Evolutionary conservation across 2,888 invertebrate genomes (phyloP).

Genomic region (Drosophila putrida): DNA sequence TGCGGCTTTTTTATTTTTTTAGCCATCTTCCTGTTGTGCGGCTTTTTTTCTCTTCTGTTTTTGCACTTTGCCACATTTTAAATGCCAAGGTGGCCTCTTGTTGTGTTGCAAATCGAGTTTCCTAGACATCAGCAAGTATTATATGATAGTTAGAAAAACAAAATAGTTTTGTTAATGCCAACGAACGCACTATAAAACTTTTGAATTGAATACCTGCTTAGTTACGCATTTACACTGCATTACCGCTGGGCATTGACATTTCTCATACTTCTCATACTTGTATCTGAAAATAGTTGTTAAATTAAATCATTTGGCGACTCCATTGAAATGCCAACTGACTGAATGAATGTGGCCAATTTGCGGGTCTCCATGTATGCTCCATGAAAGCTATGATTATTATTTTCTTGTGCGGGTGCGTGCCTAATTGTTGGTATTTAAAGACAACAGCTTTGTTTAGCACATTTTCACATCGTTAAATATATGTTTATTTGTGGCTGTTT

Average conservation of each 20-base stretch:
- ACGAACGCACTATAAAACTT: slow-evolving; percentile 39
- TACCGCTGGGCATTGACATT: slow-evolving; percentile 57
- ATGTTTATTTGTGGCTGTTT: slow-evolving; percentile 36
- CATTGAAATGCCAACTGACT: slow-evolving; percentile 69
- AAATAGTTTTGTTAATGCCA: slow-evolving; percentile 46
- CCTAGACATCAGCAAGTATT: slow-evolving; percentile 8
- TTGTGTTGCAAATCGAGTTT: slow-evolving; percentile 52
- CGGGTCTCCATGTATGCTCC: slow-evolving; percentile 20
- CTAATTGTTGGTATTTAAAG: slow-evolving; percentile 67
- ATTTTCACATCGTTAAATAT: slow-evolving; percentile 74
- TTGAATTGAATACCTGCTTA: slow-evolving; percentile 28
- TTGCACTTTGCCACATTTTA: slow-evolving; percentile 68
- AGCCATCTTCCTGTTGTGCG: slow-evolving; percentile 65
- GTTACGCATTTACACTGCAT: slow-evolving; percentile 47
- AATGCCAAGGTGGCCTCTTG: slow-evolving; percentile 72
- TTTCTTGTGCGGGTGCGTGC: slow-evolving; percentile 69
- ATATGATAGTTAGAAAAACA: not conserved
- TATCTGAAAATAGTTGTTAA: slow-evolving; percentile 52
- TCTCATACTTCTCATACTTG: slow-evolving; percentile 22
- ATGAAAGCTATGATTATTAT: slow-evolving; percentile 33
- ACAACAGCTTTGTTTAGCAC: slow-evolving; percentile 60
- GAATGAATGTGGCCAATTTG: slow-evolving; percentile 33
- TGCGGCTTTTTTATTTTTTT: slow-evolving; percentile 28
- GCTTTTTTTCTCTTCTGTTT: slow-evolving; percentile 51
- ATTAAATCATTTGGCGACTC: slow-evolving; percentile 63